Evolutionary conservation across 2,113 vertebrate species (phyloP), one percentile per base, ranked within the genome.

Genomic region (Petaurus breviceps): DNA sequence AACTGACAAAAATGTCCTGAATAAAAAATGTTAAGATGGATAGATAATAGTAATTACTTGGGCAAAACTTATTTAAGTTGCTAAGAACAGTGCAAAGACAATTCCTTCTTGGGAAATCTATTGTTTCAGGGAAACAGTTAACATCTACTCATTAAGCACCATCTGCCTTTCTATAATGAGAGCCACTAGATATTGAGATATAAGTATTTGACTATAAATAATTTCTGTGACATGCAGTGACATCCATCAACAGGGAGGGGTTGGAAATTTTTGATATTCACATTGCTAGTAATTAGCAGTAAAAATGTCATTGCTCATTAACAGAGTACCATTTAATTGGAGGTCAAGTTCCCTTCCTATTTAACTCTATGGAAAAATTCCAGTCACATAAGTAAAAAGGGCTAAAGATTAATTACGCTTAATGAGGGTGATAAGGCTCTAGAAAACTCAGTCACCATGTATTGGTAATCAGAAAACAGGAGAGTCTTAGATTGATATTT

Each of bases 221-320:
- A 43, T 89, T 93, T 49, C 46, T 94, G 53, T 24, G 94, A 0
- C 22, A 91, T 46, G 37, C 3, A 49, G 19, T 89, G 28, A 96
- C 95, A 96, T 91, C 61, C 37, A 94, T 57, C 19, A 96, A 46
- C 46, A 47, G n/a, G 52, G 37, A 95, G 9, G 0, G 92, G 0
- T 94, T 53, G 91, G 23, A n/a, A 94, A 89, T 2, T 95, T 94
- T 92, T 95, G 49, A 95, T 92, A 47, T 22, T 94, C 61, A 90
- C 68, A 46, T 89, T 94, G 52, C 49, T 89, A 57, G 25, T 37
- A 91, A 92, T 95, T 94, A 92, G 31, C 26, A 89, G 68, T 91
- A 92, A 95, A 95, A 90, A 50, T 51, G 8, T 89, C 51, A 91
- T 54, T 95, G 43, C 51, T 96, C 92, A 57, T 94, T 95, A 94